Conservation (phyloP, 2,113 vertebrate species). For the Planiliza haematocheilus region DNA sequence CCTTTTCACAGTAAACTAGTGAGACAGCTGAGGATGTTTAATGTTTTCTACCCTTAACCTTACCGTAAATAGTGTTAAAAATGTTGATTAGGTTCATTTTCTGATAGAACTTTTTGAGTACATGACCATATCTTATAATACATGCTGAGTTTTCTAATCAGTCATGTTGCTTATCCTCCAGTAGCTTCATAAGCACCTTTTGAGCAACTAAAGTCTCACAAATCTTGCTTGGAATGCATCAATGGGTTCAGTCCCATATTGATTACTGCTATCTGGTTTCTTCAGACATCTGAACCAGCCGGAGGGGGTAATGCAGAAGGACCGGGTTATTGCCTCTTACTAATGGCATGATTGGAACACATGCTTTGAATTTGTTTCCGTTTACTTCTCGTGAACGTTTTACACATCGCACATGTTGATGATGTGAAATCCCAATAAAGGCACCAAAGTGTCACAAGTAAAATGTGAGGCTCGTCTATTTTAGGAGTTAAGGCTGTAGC, state of each 20-base stretch:
- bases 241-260: constrained; percentile 32
- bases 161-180: not conserved
- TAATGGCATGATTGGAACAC: not conserved
- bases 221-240: constrained; percentile 13
- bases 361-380: not conserved
- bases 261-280: constrained; percentile 38
- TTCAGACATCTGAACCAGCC: constrained; percentile 19
- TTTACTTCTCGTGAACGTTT: not conserved
- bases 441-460: not conserved
- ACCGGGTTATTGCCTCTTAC: constrained; percentile 10
- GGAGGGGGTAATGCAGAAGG: not conserved
- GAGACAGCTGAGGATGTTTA: not conserved
- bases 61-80: not conserved
- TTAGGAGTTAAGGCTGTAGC: not conserved
- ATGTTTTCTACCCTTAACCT: not conserved
- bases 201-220: not conserved
- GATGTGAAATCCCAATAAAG: constrained; percentile 1
- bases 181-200: not conserved
- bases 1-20: constrained; percentile 26
- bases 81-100: too few relatives aligned
- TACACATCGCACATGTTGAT: not conserved
- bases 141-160: not conserved
- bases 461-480: constrained; percentile 17
- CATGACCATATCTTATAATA: not conserved
- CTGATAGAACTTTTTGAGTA: not conserved